Evolutionary conservation across 1,140 invertebrate genomes (phyloP).

Genomic region (Caenorhabditis elegans): WBcel235 BX284606.5:12473001-12473500

Average conservation of each 20-base stretch:
- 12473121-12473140: constrained; percentile 56
- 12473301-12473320: constrained; percentile 77
- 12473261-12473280: constrained; percentile 98
- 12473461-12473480: constrained; percentile 95
- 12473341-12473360: constrained; percentile 74
- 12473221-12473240: constrained; percentile 95
- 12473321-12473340: constrained; percentile 61
- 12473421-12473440: constrained; percentile 97
- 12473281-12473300: constrained; percentile 90
- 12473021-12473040: constrained; percentile 96
- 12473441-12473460: constrained; percentile 97
- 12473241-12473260: constrained; percentile 97
- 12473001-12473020: constrained; percentile 92
- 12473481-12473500: constrained; percentile 97
- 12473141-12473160: constrained; percentile 87
- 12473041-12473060: constrained; percentile 93
- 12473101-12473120: constrained; percentile 87
- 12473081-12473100: constrained; percentile 93
- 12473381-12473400: constrained; percentile 89
- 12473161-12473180: constrained; percentile 98
- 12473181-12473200: constrained; percentile 96
- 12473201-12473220: constrained; percentile 92
- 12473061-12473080: constrained; percentile 91
- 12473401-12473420: constrained; percentile 94
- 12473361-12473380: constrained; percentile 95